A percentile compares a stretch with the other conserved stretches of the same genome.
Evolutionary conservation across 2,113 vertebrate genomes (phyloP).

Genomic region (Crocuta crocuta): DNA sequence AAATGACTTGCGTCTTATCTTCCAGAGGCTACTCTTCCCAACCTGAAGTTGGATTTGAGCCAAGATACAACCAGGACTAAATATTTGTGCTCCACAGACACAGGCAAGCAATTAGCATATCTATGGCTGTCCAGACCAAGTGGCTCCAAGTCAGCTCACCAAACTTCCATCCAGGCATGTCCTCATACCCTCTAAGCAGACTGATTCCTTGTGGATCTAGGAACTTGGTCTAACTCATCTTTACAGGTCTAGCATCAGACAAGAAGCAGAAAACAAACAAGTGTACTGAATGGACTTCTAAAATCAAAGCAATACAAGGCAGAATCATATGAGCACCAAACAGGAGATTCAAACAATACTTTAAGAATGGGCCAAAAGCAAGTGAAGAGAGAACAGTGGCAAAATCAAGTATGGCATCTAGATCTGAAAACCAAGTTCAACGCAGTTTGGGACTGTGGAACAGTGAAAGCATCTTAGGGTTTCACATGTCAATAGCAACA

Average conservation of each 20-base stretch:
- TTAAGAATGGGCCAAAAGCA: neutral
- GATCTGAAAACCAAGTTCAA: neutral
- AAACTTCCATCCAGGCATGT: neutral
- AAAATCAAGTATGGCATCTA: neutral
- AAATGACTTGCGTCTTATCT: neutral
- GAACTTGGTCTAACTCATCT: neutral
- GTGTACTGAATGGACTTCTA: neutral
- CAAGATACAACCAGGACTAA: neutral
- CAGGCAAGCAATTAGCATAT: neutral
- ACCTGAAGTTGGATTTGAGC: conserved; percentile 1
- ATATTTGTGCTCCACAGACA: neutral
- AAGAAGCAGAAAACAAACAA: conserved; percentile 28
- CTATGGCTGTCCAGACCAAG: neutral
- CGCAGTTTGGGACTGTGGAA: neutral
- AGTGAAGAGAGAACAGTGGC: neutral
- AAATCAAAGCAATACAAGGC: conserved; percentile 4
- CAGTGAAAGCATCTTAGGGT: neutral
- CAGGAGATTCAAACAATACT: neutral
- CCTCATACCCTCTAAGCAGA: neutral
- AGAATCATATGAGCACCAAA: neutral
- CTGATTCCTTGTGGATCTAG: neutral
- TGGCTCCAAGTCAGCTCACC: neutral
- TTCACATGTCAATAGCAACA: neutral
- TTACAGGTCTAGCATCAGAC: neutral
- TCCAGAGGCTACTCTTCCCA: neutral